Evolutionary conservation across 1,140 invertebrate genomes (phyloP), one percentile per base, ranked within the genome.

Genomic region (Hypsibius dujardini): DNA sequence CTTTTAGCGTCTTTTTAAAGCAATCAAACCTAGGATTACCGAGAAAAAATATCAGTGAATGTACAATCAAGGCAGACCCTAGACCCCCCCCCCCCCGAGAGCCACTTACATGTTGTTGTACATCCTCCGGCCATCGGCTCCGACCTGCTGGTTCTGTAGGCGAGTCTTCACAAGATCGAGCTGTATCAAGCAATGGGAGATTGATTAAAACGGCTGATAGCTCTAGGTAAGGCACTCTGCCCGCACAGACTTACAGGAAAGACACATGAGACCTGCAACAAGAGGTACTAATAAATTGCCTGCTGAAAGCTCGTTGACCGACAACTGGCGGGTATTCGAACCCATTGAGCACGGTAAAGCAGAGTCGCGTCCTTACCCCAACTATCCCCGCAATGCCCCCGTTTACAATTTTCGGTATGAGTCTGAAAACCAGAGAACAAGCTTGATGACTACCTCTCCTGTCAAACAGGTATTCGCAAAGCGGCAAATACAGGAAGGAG

Each of bases 351-450:
- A 28, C 28, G 28, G 28, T 28, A 28, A 28, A 28, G 28, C 28
- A 28, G 28, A 28, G 28, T 28, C 28, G 28, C 28, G 7, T 67
- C 3, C 62, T 67, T 1, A 99, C 96, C 12, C 96, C 96, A 76
- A 99, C 94, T 74, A 99, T 92, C 45, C 96, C 96, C 7, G 96
- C 95, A 74, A 98, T 96, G 69, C 94, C 92, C 72, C 95, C 95
- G 86, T 98, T 98, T 73, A 98, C 85, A 74, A 98, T 91, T 82
- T 98, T 97, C 73, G 94, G 93, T 50, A 96, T 69, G 59, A 81
- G 76, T 70, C 76, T 80, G 50, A 56, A 56, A 56, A 56, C n/a
- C 28, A 28, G 28, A 56, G n/a, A 56, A 56, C 50, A 56, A n/a
- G 50, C 50, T 56, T 56, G 50, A n/a, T 56, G n/a, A 56, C 50